Evolutionary conservation across 2,797 vertebrate genomes (phyloP).

Genomic region (Protosalanx chinensis): DNA sequence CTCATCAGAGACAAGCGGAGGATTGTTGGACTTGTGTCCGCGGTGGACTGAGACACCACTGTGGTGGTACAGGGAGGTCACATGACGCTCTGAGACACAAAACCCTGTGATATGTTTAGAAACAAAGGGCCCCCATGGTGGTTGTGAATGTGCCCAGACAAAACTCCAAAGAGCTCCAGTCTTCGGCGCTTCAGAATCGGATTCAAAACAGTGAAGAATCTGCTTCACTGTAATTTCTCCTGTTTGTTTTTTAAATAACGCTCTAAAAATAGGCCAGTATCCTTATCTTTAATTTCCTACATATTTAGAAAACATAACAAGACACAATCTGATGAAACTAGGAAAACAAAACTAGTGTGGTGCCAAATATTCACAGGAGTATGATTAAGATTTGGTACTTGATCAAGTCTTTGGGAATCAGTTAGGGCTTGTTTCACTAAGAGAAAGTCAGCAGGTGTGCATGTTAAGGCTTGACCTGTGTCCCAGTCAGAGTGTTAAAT

Average conservation of each 20-base stretch:
- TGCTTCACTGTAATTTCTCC: not conserved
- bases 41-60: conserved; percentile 45
- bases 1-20: conserved; percentile 39
- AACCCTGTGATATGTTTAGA: conserved; percentile 45
- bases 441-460: not conserved
- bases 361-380: not conserved
- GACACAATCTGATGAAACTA: not conserved
- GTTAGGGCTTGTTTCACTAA: not conserved
- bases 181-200: conserved; percentile 1
- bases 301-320: not conserved
- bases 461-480: conserved; percentile 1
- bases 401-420: not conserved
- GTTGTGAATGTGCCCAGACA: not conserved
- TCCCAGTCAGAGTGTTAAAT: not conserved
- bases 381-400: not conserved
- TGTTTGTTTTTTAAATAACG: not conserved
- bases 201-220: not conserved
- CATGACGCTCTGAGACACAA: conserved; percentile 40
- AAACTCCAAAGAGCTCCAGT: conserved; percentile 4
- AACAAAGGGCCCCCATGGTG: conserved; percentile 33
- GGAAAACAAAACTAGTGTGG: not conserved
- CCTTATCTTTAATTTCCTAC: not conserved
- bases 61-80: conserved; percentile 41
- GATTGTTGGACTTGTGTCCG: conserved; percentile 53
- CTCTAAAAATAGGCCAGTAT: not conserved